These are phyloP conservation scores for Odocoileus virginianus DNA, from an alignment of 2,113 vertebrate genomes.

Conservation along the genomic window DNA sequence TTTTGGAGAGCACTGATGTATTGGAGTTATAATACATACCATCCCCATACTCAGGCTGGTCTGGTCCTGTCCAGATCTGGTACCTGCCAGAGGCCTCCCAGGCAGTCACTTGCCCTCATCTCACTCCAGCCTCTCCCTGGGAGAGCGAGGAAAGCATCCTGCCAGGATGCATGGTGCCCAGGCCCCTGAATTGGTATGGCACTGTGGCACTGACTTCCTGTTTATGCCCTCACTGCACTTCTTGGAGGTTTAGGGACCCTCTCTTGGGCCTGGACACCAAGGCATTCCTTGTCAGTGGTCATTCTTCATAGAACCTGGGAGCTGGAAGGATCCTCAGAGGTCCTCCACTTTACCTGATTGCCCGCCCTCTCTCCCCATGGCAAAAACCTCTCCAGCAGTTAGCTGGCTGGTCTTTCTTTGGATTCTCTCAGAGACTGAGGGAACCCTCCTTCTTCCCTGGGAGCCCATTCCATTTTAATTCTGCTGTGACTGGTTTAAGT, in stretches of 20 bases:
- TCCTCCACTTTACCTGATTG: neutral
- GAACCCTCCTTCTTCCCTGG: neutral
- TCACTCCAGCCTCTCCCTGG: neutral
- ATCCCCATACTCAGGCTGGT: neutral
- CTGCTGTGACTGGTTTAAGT: neutral
- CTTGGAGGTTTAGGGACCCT: neutral
- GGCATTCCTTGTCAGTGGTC: neutral
- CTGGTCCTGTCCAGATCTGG: neutral
- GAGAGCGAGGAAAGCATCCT: neutral
- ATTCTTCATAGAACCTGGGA: neutral
- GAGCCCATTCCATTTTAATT: slow-evolving; percentile 19
- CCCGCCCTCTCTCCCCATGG: neutral
- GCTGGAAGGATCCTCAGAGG: neutral
- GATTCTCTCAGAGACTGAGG: neutral
- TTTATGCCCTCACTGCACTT: neutral
- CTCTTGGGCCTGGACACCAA: neutral
- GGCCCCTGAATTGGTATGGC: neutral
- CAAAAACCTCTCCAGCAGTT: neutral
- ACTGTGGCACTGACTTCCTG: neutral
- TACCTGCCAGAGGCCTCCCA: neutral
- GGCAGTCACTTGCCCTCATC: neutral
- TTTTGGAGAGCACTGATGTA: neutral
- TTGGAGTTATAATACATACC: neutral
- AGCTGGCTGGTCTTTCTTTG: neutral
- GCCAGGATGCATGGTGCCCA: neutral